Percentiles rank a stretch among this genome's conserved stretches.
phyloP scores from a whole-genome alignment of 2,113 vertebrate species.

The Coryphaenoides rupestris region DNA sequence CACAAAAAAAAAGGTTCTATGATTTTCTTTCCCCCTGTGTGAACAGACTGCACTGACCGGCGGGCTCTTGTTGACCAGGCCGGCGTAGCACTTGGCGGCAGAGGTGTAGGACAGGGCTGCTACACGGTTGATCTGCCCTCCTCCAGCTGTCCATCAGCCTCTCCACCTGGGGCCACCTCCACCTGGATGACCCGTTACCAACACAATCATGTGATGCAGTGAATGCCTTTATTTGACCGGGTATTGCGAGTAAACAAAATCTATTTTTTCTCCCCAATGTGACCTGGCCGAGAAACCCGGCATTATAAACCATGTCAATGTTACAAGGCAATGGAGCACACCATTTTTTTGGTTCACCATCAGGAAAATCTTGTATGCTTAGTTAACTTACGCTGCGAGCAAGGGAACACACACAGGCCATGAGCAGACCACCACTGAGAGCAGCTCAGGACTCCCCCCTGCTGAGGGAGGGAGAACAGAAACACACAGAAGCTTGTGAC shows the following conservation, averaged over 20 bases:
- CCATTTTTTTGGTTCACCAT: too few species aligned
- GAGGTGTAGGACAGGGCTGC: slow-evolving; percentile 79
- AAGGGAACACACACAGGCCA: slow-evolving; percentile 88
- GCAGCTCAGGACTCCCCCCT: slow-evolving; percentile 53
- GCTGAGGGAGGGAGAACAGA: slow-evolving; percentile 24
- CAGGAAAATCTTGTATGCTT: too few species aligned
- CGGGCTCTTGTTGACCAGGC: slow-evolving; percentile 87
- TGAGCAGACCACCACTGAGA: slow-evolving; percentile 85
- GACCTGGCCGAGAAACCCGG: too few species aligned
- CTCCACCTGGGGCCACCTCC: slow-evolving; percentile 81
- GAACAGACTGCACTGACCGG: slow-evolving; percentile 65
- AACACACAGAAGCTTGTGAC: too few species aligned
- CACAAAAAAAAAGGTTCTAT: too few species aligned
- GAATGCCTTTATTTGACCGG: too few species aligned
- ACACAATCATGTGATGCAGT: not conserved
- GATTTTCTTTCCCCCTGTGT: too few species aligned
- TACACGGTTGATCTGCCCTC: slow-evolving; percentile 79
- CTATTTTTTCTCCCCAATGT: too few species aligned
- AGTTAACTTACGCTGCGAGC: slow-evolving; percentile 78
- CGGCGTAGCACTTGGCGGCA: slow-evolving; percentile 91
- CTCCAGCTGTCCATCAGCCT: slow-evolving; percentile 80
- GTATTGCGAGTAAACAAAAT: too few species aligned
- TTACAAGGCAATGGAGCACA: too few species aligned
- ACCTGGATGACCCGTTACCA: slow-evolving; percentile 68
- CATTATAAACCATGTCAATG: too few species aligned